Evolutionary conservation across 2,888 invertebrate genomes (phyloP).

Genomic region (Polyploca ridens): DNA sequence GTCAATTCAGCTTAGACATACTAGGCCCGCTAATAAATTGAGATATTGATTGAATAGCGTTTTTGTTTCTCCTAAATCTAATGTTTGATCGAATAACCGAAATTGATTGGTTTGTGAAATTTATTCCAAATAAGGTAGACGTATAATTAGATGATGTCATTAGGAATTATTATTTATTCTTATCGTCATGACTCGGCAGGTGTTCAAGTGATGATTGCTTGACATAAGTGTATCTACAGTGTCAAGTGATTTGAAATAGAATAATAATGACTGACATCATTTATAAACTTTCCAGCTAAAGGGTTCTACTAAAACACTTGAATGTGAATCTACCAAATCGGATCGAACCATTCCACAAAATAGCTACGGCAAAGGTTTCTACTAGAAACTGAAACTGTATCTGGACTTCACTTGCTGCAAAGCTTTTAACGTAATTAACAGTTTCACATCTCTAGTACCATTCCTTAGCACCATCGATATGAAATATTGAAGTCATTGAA

Average conservation of each 20-base stretch:
- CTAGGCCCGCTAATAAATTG: constrained; percentile 8
- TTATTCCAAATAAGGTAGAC: constrained; percentile 15
- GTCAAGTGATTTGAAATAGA: neutral
- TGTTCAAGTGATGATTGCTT: constrained; percentile 14
- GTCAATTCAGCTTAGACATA: constrained; percentile 10
- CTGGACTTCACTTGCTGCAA: too few relatives aligned
- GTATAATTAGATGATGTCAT: constrained; percentile 27
- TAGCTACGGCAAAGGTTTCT: too few relatives aligned
- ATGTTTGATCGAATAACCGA: constrained; percentile 5
- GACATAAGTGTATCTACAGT: neutral
- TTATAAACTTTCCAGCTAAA: neutral
- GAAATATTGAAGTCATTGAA: neutral
- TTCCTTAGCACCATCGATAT: too few relatives aligned
- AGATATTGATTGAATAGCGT: constrained; percentile 3
- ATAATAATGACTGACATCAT: neutral
- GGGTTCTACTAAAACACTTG: too few relatives aligned
- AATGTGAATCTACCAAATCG: too few relatives aligned
- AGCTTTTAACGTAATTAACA: too few relatives aligned
- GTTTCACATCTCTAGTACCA: too few relatives aligned
- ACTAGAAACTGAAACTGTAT: too few relatives aligned
- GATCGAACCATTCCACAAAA: too few relatives aligned
- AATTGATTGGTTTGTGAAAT: constrained; percentile 5
- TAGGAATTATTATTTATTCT: constrained; percentile 20
- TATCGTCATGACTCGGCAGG: constrained; percentile 12
- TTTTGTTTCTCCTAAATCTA: constrained; percentile 12